A percentile compares a stretch with the other conserved stretches of the same genome.
Evolutionary conservation across 2,113 vertebrate species (phyloP).

Genomic region (Panthera leo): DNA sequence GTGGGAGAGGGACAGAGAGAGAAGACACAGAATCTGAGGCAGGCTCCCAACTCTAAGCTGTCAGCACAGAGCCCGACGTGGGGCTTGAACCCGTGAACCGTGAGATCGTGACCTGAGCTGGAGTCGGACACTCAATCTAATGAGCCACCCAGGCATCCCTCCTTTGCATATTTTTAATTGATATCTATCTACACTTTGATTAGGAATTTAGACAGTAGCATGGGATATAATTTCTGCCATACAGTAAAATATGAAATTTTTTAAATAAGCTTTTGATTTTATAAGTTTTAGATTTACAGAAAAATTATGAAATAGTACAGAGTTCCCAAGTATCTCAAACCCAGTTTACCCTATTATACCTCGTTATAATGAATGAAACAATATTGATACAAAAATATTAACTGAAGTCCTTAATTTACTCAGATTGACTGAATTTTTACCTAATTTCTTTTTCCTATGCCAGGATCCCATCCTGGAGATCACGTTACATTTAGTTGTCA

Average conservation of each 20-base stretch:
- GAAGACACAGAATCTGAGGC: too few relatives aligned
- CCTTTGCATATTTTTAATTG: not conserved
- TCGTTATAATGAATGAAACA: not conserved
- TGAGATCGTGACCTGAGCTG: too few relatives aligned
- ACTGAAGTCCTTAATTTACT: not conserved
- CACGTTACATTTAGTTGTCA: not conserved
- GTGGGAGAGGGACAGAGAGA: too few relatives aligned
- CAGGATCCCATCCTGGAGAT: not conserved
- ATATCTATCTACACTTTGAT: not conserved
- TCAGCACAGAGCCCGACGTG: too few relatives aligned
- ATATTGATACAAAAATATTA: not conserved
- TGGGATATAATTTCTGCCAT: not conserved
- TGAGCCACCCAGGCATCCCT: too few relatives aligned
- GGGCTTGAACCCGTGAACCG: too few relatives aligned
- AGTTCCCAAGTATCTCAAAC: not conserved
- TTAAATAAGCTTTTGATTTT: not conserved
- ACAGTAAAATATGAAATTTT: not conserved
- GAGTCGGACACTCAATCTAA: too few relatives aligned
- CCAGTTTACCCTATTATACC: not conserved
- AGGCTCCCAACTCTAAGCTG: too few relatives aligned
- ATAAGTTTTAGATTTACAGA: not conserved
- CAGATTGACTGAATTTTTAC: not conserved
- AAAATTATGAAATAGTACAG: not conserved
- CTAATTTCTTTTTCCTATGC: not conserved
- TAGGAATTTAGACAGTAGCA: not conserved